Conservation (phyloP, 2,888 invertebrate genomes). For the Diogma glabrata region DNA sequence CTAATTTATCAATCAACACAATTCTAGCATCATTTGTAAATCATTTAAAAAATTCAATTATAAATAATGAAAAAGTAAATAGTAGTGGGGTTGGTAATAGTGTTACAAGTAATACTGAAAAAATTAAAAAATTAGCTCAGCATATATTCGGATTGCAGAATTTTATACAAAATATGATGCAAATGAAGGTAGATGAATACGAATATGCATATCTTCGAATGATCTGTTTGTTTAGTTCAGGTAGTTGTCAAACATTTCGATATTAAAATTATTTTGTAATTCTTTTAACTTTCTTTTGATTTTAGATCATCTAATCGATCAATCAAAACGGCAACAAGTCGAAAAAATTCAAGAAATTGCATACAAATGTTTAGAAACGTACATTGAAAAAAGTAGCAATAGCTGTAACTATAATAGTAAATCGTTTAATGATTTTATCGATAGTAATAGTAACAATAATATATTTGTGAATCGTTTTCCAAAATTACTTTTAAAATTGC, state of each 20-base stretch:
- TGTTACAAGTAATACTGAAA: conserved; percentile 65
- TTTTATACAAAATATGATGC: conserved; percentile 61
- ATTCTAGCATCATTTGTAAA: conserved; percentile 73
- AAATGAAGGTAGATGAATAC: conserved; percentile 63
- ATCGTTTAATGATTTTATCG: too few relatives aligned
- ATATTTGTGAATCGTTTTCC: conserved; percentile 43
- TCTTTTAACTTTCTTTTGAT: conserved; percentile 5
- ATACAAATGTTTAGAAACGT: conserved; percentile 41
- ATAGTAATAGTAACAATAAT: conserved; percentile 3
- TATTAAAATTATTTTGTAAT: conserved; percentile 10
- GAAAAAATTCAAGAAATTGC: conserved; percentile 50
- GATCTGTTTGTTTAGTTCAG: conserved; percentile 70
- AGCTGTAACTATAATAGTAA: too few relatives aligned
- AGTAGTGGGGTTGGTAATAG: too few relatives aligned
- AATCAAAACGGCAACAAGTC: conserved; percentile 39
- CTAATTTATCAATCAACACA: conserved; percentile 62
- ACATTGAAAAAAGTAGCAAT: conserved; percentile 1
- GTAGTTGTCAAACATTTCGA: conserved; percentile 39
- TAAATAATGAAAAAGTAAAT: too few relatives aligned
- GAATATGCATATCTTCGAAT: conserved; percentile 85
- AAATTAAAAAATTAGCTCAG: conserved; percentile 64
- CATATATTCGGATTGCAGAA: conserved; percentile 75
- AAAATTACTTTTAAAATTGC: conserved; percentile 43
- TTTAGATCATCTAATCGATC: conserved; percentile 41
- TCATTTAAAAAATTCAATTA: conserved; percentile 41